Base-by-base conservation (phyloP, 2,888 invertebrate species). In the Limnephilus auricula region DNA sequence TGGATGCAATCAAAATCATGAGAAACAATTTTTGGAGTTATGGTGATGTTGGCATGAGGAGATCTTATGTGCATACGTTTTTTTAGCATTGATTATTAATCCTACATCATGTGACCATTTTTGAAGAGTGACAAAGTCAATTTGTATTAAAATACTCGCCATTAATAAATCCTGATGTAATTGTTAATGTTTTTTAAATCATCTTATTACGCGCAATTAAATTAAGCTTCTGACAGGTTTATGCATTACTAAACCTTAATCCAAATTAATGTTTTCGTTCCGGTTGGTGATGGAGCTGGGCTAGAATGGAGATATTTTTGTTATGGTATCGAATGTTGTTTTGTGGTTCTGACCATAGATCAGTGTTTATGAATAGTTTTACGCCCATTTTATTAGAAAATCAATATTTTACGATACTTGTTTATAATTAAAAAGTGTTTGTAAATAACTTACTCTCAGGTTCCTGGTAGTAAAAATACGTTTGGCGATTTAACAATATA, bases 301-400 rank as follows among this genome's bases (percentile, higher is more conserved):
- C 25, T 65, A 18, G 18, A 50, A 25, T 6, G 18, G 0, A 65
- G 25, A 25, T 9, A 25, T 25, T n/a, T 40, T 65, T 9, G 2
- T 65, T 9, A 5, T 65, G 65, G 9, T 65, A 25, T 65, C 9
- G 25, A 25, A n/a, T 65, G 25, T n/a, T 5, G 40, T 85, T 85
- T 40, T 32, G 85, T 85, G 30, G 40, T 85, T 85, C 30, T 37
- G 30, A 25, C 85, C 30, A 15, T n/a, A 34, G 31, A 34, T 40
- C 85, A 40, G 85, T 40, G 32, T 32, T 37, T 85, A 40, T 40
- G 85, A 45, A 40, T 40, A 40, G 34, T 45, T 45, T 85, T 40
- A 85, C 85, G 85, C 85, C 85, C 85, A 85, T 85, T 85, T 85
- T 65, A 65, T 65, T 85, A 45, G 85, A 85, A 85, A 85, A 85